Evolutionary conservation across 2,888 invertebrate species (phyloP).

Genomic region (Oxycera nigricornis): DNA sequence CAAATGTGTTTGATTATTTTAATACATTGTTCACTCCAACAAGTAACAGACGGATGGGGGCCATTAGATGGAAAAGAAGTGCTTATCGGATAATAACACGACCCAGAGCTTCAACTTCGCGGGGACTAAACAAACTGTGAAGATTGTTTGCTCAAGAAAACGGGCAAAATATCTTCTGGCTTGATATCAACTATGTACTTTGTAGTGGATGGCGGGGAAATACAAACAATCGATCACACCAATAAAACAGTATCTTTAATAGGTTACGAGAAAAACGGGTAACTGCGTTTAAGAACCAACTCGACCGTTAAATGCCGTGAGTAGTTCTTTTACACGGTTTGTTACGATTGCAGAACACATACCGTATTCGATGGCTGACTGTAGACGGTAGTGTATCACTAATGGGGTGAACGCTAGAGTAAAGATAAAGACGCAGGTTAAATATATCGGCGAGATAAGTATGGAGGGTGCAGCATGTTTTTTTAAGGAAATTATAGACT

Average conservation of each 20-base stretch:
- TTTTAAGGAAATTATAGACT: too few species aligned
- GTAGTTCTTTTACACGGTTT: not conserved
- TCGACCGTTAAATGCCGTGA: conserved; percentile 38
- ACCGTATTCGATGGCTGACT: too few species aligned
- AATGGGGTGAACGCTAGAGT: too few species aligned
- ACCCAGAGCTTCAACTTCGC: conserved; percentile 25
- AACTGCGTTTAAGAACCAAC: conserved; percentile 31
- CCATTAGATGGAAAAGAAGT: not conserved
- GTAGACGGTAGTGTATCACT: too few species aligned
- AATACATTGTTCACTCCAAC: not conserved
- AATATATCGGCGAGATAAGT: too few species aligned
- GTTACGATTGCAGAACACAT: not conserved
- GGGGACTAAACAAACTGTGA: too few species aligned
- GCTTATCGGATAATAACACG: conserved; percentile 6
- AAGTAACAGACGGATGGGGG: not conserved
- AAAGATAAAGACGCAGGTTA: too few species aligned
- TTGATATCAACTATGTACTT: too few species aligned
- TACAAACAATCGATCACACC: conserved; percentile 34
- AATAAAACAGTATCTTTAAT: conserved; percentile 12
- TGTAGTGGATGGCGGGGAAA: too few species aligned
- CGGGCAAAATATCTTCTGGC: too few species aligned
- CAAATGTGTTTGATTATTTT: conserved; percentile 9
- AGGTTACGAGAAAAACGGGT: conserved; percentile 5
- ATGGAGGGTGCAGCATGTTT: too few species aligned
- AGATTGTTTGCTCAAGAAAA: too few species aligned